phyloP scores from a whole-genome alignment of 2,888 invertebrate genomes.

The Trichacis sp. region DNA sequence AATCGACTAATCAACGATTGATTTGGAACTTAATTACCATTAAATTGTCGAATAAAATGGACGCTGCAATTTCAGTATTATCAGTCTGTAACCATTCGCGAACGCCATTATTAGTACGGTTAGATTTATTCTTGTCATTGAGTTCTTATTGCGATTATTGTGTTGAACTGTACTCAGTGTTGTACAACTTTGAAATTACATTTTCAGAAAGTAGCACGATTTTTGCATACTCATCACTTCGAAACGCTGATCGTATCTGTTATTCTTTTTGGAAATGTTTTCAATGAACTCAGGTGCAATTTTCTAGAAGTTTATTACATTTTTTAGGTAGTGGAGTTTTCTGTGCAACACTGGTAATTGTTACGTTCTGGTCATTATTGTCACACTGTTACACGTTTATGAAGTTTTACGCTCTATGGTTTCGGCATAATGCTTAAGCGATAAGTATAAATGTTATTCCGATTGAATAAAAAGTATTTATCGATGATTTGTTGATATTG shows the following conservation, averaged over 20 bases:
- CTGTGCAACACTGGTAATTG: slow-evolving; percentile 42
- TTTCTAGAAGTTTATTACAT: no score
- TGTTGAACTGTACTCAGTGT: slow-evolving; percentile 4
- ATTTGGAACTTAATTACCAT: slow-evolving; percentile 40
- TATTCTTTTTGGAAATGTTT: slow-evolving; percentile 1
- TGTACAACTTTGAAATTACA: slow-evolving; percentile 18
- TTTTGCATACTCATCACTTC: background rate
- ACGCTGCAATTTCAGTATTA: slow-evolving; percentile 25
- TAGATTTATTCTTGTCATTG: slow-evolving; percentile 32
- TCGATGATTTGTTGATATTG: slow-evolving; percentile 57
- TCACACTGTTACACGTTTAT: slow-evolving; percentile 55
- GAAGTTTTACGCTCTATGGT: slow-evolving; percentile 66
- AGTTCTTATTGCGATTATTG: slow-evolving; percentile 12
- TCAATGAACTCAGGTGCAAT: no score
- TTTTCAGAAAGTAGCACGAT: background rate
- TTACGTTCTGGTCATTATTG: slow-evolving; percentile 50
- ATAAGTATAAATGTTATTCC: slow-evolving; percentile 68
- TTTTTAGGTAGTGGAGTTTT: slow-evolving; percentile 19
- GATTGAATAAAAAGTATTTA: slow-evolving; percentile 69
- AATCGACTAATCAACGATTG: slow-evolving; percentile 46
- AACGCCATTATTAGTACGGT: slow-evolving; percentile 34
- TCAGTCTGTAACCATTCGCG: slow-evolving; percentile 40
- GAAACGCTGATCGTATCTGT: no score
- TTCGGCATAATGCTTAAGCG: slow-evolving; percentile 66
- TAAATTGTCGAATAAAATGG: slow-evolving; percentile 32